phyloP scores from a whole-genome alignment of 2,113 vertebrate genomes.

The Leptocoma aspasia region DNA sequence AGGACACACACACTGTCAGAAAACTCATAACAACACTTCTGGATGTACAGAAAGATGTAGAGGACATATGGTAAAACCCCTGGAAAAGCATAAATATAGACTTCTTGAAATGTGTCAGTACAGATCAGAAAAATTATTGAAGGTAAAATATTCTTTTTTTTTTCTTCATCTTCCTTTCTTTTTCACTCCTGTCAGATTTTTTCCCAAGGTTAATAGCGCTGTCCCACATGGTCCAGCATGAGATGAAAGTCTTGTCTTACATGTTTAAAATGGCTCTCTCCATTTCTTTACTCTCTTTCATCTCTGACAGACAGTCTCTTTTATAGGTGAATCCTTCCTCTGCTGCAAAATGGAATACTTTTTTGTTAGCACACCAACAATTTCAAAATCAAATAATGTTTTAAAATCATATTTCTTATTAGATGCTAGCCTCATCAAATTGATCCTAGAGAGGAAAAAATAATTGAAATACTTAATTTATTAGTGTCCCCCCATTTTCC shows the following conservation, averaged over 20 bases:
- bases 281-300: slow-evolving; percentile 53
- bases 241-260: slow-evolving; percentile 63
- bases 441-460: background rate
- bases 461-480: background rate
- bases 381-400: background rate
- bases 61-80: background rate
- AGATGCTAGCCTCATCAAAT: background rate
- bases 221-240: slow-evolving; percentile 40
- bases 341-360: background rate
- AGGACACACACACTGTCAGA: background rate
- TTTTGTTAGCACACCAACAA: slow-evolving; percentile 2
- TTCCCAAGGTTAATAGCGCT: slow-evolving; percentile 33
- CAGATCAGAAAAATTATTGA: slow-evolving; percentile 44
- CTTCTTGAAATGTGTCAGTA: background rate
- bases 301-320: slow-evolving; percentile 50
- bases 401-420: background rate
- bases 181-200: slow-evolving; percentile 15
- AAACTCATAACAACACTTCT: background rate
- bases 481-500: background rate
- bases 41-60: background rate
- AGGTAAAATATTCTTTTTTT: background rate
- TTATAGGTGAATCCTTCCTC: slow-evolving; percentile 31
- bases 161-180: background rate
- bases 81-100: background rate
- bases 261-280: slow-evolving; percentile 54